Percentiles rank a stretch among this genome's conserved stretches.
phyloP scores from a whole-genome alignment of 2,797 vertebrate genomes.

The Pterois miles region DNA sequence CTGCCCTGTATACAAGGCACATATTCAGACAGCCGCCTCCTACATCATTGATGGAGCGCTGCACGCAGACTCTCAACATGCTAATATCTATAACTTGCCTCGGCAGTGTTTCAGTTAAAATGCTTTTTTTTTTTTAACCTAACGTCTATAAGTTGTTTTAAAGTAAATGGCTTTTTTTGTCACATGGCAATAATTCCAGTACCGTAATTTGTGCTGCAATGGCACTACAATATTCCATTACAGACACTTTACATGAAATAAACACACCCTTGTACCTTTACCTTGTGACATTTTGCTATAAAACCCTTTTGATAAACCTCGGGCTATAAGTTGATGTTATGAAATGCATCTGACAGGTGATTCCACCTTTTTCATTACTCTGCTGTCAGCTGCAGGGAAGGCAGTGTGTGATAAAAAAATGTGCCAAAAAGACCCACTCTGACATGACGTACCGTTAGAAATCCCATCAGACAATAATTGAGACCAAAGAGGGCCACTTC shows the following conservation, averaged over 20 bases:
- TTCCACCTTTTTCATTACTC: constrained; percentile 64
- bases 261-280: constrained; percentile 7
- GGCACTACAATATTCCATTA: constrained; percentile 2
- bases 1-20: constrained; percentile 68
- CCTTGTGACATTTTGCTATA: constrained; percentile 29
- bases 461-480: constrained; percentile 68
- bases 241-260: constrained; percentile 13
- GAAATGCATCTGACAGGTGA: constrained; percentile 58
- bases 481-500: constrained; percentile 57
- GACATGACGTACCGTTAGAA: constrained; percentile 59
- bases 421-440: constrained; percentile 39
- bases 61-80: constrained; percentile 50
- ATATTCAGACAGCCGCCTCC: constrained; percentile 69
- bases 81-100: constrained; percentile 22
- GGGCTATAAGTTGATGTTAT: constrained; percentile 37
- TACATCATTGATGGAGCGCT: constrained; percentile 49
- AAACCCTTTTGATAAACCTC: constrained; percentile 43
- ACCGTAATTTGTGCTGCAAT: neutral
- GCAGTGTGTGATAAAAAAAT: constrained; percentile 53
- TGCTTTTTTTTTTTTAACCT: neutral
- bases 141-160: neutral
- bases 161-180: constrained; percentile 16
- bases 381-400: constrained; percentile 58
- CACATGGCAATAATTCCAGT: neutral
- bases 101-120: constrained; percentile 6